Base-by-base conservation (phyloP, 2,888 invertebrate species). In the Doris montereyensis region DNA sequence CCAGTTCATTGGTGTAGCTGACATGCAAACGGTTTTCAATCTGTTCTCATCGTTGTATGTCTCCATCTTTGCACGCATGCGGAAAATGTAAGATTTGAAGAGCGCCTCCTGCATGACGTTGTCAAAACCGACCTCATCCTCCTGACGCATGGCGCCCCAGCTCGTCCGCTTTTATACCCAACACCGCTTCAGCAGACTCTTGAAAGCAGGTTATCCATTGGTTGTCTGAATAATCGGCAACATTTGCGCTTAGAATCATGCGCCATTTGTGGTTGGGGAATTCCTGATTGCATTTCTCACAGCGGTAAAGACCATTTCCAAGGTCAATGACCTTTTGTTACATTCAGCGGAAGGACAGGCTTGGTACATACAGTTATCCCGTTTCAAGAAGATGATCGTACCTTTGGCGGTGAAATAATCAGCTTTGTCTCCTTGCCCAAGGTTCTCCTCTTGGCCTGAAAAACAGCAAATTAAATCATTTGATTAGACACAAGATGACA, bases 301-400 rank as follows among this genome's bases (percentile, higher is more conserved):
- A 99, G 76, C 97, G 93, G 92, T 94, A 99, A 89, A 95, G 93
- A 0, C 96, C 97, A 88, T 97, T 97, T 83, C 95, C 95, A 88
- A 95, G 94, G 91, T 98, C 97, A 8, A 97, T 93, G 0, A 98
- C 93, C 92, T 99, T 99, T 99, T 99, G 90, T 98, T 97, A 92
- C 99, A 99, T 75, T 94, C 94, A 0, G 95, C 94, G 73, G 94
- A 93, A 0, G 97, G 96, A 86, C 99, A 99, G 0, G 98, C 96
- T 92, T 92, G 84, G 92, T 99, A 99, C 76, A 97, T 92, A 2
- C 95, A 94, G 91, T 96, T 97, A 81, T 97, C 97, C 5, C 94
- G 93, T 87, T 95, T 95, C 24, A 97, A 93, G 88, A 95, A 93
- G 68, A 95, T 94, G 34, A 98, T 93, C 0, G 95, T 95, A 0